phyloP scores from a whole-genome alignment of 1,140 invertebrate genomes.

The Glossosoma conforme region DNA sequence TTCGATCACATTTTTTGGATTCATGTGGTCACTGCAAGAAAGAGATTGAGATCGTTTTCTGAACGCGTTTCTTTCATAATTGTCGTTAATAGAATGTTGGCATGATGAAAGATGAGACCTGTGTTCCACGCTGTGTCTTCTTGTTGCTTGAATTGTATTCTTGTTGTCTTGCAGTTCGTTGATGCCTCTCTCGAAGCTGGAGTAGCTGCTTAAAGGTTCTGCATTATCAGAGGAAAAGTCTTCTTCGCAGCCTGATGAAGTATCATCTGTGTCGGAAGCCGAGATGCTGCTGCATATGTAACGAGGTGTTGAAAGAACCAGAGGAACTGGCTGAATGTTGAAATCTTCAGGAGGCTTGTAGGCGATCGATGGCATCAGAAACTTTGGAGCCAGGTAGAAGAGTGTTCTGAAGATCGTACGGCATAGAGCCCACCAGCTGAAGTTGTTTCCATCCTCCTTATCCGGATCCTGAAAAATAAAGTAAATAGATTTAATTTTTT shows the following conservation, averaged over 20 bases:
- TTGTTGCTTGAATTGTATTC: conserved; percentile 5
- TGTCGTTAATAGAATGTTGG: neutral
- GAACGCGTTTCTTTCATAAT: neutral
- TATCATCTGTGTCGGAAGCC: neutral
- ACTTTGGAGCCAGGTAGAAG: conserved; percentile 22
- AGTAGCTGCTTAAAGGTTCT: conserved; percentile 4
- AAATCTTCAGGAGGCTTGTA: neutral
- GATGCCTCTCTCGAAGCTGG: conserved; percentile 17
- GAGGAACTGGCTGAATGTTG: neutral
- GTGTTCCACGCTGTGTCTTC: conserved; percentile 6
- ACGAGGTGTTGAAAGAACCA: neutral
- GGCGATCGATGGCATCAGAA: conserved; percentile 5
- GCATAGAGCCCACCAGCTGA: conserved; percentile 21
- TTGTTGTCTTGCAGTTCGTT: neutral
- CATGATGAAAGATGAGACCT: too few relatives aligned
- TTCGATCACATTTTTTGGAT: conserved; percentile 11
- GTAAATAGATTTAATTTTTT: too few relatives aligned
- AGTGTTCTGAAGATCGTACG: conserved; percentile 20
- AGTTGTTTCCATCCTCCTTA: conserved; percentile 9
- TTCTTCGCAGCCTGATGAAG: neutral
- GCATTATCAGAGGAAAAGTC: neutral
- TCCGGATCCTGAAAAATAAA: conserved; percentile 25
- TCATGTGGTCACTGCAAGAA: conserved; percentile 4
- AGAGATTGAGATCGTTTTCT: conserved; percentile 23
- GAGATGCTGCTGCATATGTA: neutral